Conservation (phyloP, 2,797 vertebrate species). For the Pteronotus mesoamericanus region DNA sequence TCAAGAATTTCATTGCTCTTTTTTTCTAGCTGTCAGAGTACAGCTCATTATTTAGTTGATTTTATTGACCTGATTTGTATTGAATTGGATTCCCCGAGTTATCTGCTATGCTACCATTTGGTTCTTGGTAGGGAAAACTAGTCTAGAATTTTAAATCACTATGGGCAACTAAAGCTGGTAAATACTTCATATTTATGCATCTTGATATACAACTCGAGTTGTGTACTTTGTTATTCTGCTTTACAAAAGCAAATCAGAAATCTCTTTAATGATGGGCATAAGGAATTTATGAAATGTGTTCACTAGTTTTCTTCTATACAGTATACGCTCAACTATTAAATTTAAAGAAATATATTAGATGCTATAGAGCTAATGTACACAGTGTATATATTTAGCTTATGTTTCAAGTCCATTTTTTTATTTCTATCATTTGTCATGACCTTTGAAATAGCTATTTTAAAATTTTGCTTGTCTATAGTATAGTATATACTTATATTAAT, state of each 20-base stretch:
- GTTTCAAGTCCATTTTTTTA: background rate
- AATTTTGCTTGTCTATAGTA: background rate
- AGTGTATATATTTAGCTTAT: background rate
- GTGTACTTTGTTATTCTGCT: background rate
- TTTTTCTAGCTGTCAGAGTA: background rate
- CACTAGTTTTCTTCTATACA: background rate
- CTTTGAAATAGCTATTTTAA: background rate
- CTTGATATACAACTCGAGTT: background rate
- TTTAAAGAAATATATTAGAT: background rate
- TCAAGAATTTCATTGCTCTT: background rate
- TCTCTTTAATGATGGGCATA: background rate
- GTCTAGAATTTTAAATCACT: background rate
- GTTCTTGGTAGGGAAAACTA: background rate
- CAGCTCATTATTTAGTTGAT: background rate
- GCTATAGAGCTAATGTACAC: background rate
- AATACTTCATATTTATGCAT: background rate
- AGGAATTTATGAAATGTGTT: background rate
- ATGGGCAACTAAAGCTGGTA: background rate
- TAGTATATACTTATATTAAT: background rate
- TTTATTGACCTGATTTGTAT: background rate
- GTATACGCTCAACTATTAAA: background rate
- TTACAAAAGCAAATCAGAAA: background rate
- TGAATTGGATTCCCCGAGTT: conserved; percentile 5
- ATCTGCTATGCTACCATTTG: background rate
- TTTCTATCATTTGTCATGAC: background rate